phyloP scores from a whole-genome alignment of 2,113 vertebrate genomes.

The Todiramphus chloris region DNA sequence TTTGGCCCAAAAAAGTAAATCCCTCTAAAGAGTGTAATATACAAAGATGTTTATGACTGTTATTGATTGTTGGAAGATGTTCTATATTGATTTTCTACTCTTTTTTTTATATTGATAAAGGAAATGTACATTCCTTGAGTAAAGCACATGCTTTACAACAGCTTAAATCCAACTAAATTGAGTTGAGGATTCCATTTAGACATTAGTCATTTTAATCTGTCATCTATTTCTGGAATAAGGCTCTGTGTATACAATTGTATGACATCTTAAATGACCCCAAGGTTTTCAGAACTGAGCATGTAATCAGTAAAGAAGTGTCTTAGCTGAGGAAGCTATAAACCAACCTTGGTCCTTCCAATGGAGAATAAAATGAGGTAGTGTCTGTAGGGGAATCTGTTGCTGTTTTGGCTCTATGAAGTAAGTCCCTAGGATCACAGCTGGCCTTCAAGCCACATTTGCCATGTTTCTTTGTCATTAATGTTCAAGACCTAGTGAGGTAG shows the following conservation, averaged over 20 bases:
- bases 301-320: background rate
- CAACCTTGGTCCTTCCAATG: background rate
- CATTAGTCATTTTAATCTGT: background rate
- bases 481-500: background rate
- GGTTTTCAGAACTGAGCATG: background rate
- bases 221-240: background rate
- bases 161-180: background rate
- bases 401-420: background rate
- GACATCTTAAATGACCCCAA: background rate
- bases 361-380: fast-evolving
- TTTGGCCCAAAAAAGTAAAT: background rate
- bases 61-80: background rate
- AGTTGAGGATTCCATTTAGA: background rate
- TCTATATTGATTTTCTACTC: background rate
- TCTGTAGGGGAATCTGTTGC: background rate
- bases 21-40: background rate
- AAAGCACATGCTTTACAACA: background rate
- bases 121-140: background rate
- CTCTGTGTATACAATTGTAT: background rate
- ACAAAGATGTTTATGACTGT: background rate
- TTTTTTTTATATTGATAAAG: background rate
- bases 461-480: background rate
- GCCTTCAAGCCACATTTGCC: background rate
- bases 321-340: background rate
- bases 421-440: background rate